Evolutionary conservation across 2,113 vertebrate species (phyloP), one percentile per base, ranked within the genome.

Genomic region (Misgurnus mizolepis): DNA sequence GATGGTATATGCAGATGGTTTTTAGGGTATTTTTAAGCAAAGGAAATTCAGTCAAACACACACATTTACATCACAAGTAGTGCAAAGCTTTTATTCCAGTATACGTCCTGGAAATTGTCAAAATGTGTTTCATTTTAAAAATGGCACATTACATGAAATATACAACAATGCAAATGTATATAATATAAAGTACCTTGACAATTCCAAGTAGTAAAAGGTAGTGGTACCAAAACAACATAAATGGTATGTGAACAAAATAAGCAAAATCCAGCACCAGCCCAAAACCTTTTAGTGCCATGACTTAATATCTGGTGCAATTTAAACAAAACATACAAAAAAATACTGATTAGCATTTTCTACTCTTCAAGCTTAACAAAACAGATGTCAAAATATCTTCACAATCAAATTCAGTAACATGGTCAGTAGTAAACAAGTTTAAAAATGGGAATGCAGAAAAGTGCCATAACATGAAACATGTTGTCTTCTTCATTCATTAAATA

Each of bases 91-190:
- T 82, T 82, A 84, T 78, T 86, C 64, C 69, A 82, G 40, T 17
- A 64, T 67, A 40, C 34, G 47, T 68, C 40, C 47, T 76, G 22
- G 67, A 79, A 79, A 11, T 11, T 14, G 11, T 15, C 15, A 12
- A 58, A 69, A 14, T 89, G 87, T 81, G 67, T 85, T 87, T 87
- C 85, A 18, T 34, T 85, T 87, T 77, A 83, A 89, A 91, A 62
- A 34, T 64, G 43, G 55, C 55, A 49, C 55, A 47, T 62, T 41
- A 50, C 22, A 75, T 17, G 27, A 41, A 47, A 80, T 55, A 62
- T 18, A 68, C 27, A 56, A 68, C 8, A 62, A 22, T 43, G 34
- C n/a, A n/a, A n/a, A n/a, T n/a, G n/a, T 50, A 55, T 18, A 78
- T n/a, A 79, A 61, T 43, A 73, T n/a, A 76, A 50, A 56, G 56